These are phyloP conservation scores for Chelidonichthys spinosus DNA, from an alignment of 2,797 vertebrate species.

Conservation along the genomic window DNA sequence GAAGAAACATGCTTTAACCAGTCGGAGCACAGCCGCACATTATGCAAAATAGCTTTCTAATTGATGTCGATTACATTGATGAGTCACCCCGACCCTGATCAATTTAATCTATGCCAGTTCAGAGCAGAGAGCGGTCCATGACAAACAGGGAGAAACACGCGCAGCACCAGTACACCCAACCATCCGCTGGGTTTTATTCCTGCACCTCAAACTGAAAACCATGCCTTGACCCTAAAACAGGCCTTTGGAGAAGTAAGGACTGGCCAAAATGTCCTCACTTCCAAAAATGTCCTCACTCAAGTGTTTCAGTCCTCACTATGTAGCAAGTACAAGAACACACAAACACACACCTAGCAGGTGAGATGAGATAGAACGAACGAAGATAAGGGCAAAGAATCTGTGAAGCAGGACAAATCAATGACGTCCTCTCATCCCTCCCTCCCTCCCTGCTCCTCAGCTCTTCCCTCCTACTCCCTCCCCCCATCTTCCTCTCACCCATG, in stretches of 20 bases:
- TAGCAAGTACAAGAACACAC: neutral
- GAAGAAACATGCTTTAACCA: too few species aligned
- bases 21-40: too few species aligned
- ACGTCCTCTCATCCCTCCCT: slow-evolving; percentile 18
- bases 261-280: neutral
- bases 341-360: slow-evolving; percentile 15
- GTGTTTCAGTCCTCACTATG: neutral
- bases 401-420: slow-evolving; percentile 56
- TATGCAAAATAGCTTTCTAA: too few species aligned
- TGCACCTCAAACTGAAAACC: neutral
- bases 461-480: slow-evolving; percentile 10
- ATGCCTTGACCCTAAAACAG: neutral
- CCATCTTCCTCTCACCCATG: slow-evolving; percentile 12
- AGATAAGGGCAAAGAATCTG: slow-evolving; percentile 25
- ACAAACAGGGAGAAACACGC: neutral
- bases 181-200: slow-evolving; percentile 8
- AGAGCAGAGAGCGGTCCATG: neutral
- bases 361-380: slow-evolving; percentile 31
- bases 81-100: slow-evolving; percentile 18
- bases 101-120: slow-evolving; percentile 7
- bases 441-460: slow-evolving; percentile 12
- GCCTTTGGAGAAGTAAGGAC: neutral
- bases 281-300: neutral
- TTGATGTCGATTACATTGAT: too few species aligned
- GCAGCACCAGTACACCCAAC: neutral